A percentile compares a stretch with the other conserved stretches of the same genome.
phyloP scores from a whole-genome alignment of 2,888 invertebrate genomes.

The Doris montereyensis region DNA sequence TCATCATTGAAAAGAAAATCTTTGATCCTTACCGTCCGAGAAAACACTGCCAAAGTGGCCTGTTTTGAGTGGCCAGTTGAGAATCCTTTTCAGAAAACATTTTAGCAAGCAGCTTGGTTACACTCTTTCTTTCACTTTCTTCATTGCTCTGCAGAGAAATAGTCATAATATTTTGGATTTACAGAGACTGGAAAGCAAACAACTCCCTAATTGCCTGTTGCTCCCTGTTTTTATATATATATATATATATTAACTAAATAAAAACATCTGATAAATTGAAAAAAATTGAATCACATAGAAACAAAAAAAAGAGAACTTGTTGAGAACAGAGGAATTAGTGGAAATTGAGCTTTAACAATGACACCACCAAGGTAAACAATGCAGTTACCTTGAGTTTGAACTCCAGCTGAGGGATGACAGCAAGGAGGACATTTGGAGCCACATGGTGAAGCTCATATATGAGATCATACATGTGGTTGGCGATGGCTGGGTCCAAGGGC shows the following conservation, averaged over 20 bases:
- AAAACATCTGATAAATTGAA: no score
- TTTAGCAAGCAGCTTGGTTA: conserved; percentile 84
- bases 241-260: no score
- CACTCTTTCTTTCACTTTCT: conserved; percentile 89
- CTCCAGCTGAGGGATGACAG: conserved; percentile 94
- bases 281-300: no score
- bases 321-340: no score
- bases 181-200: no score
- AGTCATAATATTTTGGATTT: not conserved
- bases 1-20: no score
- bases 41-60: conserved; percentile 92
- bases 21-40: conserved; percentile 79
- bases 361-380: no score
- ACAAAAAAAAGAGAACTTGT: no score
- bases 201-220: no score
- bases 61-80: conserved; percentile 88
- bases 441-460: conserved; percentile 97
- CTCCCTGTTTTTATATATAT: no score
- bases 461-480: conserved; percentile 85
- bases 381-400: conserved; percentile 83
- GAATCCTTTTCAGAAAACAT: conserved; percentile 98
- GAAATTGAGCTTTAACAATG: no score
- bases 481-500: conserved; percentile 68
- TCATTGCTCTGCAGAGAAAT: conserved; percentile 81
- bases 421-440: conserved; percentile 87